Evolutionary conservation across 2,113 vertebrate species (phyloP), one percentile per base, ranked within the genome.

Genomic region (Tragulus kanchil): DNA sequence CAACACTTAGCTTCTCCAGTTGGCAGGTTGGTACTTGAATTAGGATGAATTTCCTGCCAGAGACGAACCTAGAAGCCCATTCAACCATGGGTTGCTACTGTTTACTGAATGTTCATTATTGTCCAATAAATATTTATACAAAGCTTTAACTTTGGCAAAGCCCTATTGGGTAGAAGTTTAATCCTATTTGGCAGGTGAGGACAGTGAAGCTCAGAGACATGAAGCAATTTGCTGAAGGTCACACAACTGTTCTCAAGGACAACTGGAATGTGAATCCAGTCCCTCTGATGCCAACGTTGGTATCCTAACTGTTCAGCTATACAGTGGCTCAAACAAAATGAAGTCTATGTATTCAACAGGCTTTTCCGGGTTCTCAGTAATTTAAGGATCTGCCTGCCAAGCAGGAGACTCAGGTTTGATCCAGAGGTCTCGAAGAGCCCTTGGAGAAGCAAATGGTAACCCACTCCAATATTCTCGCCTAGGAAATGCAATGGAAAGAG

Each of bases 91-190:
- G 45, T 56, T 48, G 50, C 50, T 78, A 61, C 83, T 3, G 69
- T 73, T 58, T 42, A 69, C 10, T 50, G 25, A 73, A 77, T 31
- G 23, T 10, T 85, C 11, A 50, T 45, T 54, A 23, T 52, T 5
- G 14, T 48, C n/a, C 28, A 31, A 54, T 48, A 75, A 19, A 83
- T 87, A 84, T 78, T 71, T 88, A 75, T 75, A 82, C 28, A 26
- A 83, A 67, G 6, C 83, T 16, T 50, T 77, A 54, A 77, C 69
- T 89, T 21, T 93, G 31, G 65, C 45, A 93, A 93, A 96, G 88
- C 10, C 9, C 54, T 89, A 19, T 10, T 64, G 73, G 9, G 17
- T 45, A 50, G n/a, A 36, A 62, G 67, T 54, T 59, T 45, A 61
- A 28, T 6, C 19, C 26, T 83, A 15, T 79, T 36, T 83, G n/a